phyloP scores from a whole-genome alignment of 2,113 vertebrate species.

The Danio rerio region DNA sequence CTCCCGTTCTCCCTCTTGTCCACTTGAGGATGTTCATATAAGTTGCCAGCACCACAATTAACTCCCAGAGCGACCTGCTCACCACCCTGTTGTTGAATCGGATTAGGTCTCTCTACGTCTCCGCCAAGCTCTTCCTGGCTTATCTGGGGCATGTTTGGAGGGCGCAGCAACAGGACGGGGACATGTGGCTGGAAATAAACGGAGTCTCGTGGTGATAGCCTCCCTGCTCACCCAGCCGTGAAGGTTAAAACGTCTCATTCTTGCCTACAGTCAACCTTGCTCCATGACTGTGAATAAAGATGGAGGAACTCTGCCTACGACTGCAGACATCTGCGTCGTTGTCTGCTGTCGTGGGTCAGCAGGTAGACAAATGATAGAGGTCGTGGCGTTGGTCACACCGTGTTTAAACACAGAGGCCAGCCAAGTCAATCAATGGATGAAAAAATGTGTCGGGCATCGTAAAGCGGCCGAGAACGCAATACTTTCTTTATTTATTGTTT shows the following conservation, averaged over 20 bases:
- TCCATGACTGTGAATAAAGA: conserved; percentile 28
- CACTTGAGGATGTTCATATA: conserved; percentile 41
- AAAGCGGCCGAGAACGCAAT: neutral
- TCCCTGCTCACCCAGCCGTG: conserved; percentile 24
- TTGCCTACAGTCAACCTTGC: conserved; percentile 13
- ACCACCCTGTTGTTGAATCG: neutral
- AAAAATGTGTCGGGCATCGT: neutral
- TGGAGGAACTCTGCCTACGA: neutral
- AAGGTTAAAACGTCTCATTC: conserved; percentile 43
- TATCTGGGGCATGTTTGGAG: conserved; percentile 45
- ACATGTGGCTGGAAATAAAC: conserved; percentile 46
- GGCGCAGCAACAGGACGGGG: conserved; percentile 36
- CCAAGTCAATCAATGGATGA: neutral
- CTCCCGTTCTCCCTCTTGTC: neutral
- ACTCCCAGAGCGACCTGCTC: conserved; percentile 27
- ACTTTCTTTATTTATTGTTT: neutral
- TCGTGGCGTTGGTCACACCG: neutral
- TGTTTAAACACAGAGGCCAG: neutral
- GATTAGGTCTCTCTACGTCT: conserved; percentile 25
- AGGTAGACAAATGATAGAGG: conserved; percentile 22
- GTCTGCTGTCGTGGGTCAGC: conserved; percentile 25
- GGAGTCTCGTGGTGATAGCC: conserved; percentile 21
- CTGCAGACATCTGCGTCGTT: neutral
- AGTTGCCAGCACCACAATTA: conserved; percentile 42
- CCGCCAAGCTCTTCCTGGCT: conserved; percentile 16